Conservation (phyloP, 2,888 invertebrate species). For the Strigamia crassipes region DNA sequence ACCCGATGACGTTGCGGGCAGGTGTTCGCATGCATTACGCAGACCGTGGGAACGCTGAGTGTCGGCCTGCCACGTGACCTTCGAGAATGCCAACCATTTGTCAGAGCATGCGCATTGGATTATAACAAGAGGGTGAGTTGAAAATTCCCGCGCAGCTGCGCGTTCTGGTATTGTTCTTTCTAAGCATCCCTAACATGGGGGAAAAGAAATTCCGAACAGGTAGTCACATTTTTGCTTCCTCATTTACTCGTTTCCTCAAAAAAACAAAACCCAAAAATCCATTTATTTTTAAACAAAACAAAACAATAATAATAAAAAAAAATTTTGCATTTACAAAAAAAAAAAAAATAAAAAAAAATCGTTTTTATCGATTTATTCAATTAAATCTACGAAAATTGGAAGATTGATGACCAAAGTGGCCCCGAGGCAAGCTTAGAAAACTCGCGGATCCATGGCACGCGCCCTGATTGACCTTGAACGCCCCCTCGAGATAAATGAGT, state of each 20-base stretch:
- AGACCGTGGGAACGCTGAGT: constrained; percentile 43
- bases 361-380: background rate
- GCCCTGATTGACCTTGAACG: constrained; percentile 23
- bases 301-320: too few relatives aligned
- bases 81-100: constrained; percentile 43
- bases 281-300: background rate
- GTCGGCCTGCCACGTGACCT: constrained; percentile 43
- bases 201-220: background rate
- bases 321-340: too few relatives aligned
- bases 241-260: background rate
- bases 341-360: too few relatives aligned
- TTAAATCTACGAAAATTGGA: too few relatives aligned
- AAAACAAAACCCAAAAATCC: background rate
- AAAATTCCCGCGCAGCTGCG: constrained; percentile 28
- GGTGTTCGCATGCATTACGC: constrained; percentile 42
- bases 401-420: background rate
- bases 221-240: background rate
- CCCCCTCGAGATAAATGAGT: constrained; percentile 15
- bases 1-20: constrained; percentile 16
- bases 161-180: constrained; percentile 10
- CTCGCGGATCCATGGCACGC: background rate
- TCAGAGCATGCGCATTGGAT: constrained; percentile 34
- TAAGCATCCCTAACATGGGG: background rate
- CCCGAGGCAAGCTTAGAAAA: background rate
- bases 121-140: constrained; percentile 2